Base-by-base conservation (phyloP, 2,797 vertebrate species). In the Florisuga fusca region DNA sequence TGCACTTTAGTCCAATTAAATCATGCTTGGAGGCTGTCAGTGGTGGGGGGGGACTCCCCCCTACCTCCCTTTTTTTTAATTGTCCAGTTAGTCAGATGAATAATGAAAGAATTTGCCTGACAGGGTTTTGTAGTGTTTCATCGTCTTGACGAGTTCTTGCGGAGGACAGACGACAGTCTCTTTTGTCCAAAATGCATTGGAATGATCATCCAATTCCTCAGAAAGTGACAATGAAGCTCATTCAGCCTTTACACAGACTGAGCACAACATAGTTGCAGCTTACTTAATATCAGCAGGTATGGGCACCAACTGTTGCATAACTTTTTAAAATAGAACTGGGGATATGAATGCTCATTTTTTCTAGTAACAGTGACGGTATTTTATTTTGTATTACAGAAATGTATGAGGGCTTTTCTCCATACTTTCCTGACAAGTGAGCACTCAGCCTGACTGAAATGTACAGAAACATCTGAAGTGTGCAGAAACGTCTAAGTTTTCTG, bases 211-310 rank as follows among this genome's bases (percentile, higher is more conserved):
- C 76, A 99, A 99, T 83, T 81, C 92, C 86, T 98, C 99, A 69
- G 96, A 93, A 73, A 76, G 75, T 69, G 92, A 95, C 59, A 97
- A 97, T 57, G 98, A 98, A 87, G 98, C 96, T 58, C 96, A 98
- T 95, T 99, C 99, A 79, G 98, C 98, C 46, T 99, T 99, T 91
- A 98, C 99, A 22, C 99, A 99, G 97, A 94, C 92, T 53, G 99
- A 99, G 89, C 99, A 99, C 98, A 99, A 98, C 96, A 98, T 99
- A 81, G 98, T 99, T 55, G 99, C 99, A 82, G 97, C 97, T 97
- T 99, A 99, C 89, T 98, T 99, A 77, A 99, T 99, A 84, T 98
- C 98, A 84, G 99, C 99, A 99, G 99, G 99, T 99, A 99, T 95
- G 96, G 46, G 38, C 46, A 34, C 78, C 48, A 72, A 78, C 36